Percentiles rank a stretch among this genome's conserved stretches.
Conservation (phyloP, 2,113 vertebrate species). For the Bubo bubo region DNA sequence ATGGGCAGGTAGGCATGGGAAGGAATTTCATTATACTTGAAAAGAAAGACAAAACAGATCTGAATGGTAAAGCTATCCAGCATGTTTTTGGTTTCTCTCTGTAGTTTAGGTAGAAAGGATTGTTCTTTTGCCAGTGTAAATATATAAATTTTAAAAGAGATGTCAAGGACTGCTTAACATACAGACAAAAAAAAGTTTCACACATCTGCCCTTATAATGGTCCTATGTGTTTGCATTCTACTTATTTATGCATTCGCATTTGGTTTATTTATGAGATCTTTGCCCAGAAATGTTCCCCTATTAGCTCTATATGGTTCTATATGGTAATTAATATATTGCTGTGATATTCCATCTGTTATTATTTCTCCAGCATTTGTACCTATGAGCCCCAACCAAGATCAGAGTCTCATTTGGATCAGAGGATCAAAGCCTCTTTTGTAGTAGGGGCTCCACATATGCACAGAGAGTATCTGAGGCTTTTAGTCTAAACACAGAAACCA, state of each 20-base stretch:
- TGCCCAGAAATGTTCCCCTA: constrained; percentile 22
- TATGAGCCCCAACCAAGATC: neutral
- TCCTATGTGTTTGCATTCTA: constrained; percentile 43
- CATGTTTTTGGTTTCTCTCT: constrained; percentile 1
- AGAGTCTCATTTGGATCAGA: constrained; percentile 1
- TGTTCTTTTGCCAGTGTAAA: constrained; percentile 63
- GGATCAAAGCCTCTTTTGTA: constrained; percentile 53
- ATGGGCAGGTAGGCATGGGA: constrained; percentile 3
- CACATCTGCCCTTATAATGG: constrained; percentile 49
- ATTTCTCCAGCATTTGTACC: constrained; percentile 33
- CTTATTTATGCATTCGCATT: constrained; percentile 63
- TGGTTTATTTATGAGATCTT: constrained; percentile 62
- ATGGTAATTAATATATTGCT: constrained; percentile 38
- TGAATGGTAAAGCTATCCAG: constrained; percentile 9
- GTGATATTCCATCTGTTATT: constrained; percentile 56
- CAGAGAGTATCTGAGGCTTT: neutral
- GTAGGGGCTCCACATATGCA: neutral
- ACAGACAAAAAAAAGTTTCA: constrained; percentile 44
- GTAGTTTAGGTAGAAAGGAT: constrained; percentile 36
- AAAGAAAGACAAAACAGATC: constrained; percentile 34
- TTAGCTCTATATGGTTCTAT: constrained; percentile 29
- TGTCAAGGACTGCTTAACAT: constrained; percentile 54
- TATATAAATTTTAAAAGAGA: constrained; percentile 48
- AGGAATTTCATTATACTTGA: constrained; percentile 40
- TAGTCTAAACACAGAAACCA: neutral